phyloP scores from a whole-genome alignment of 2,797 vertebrate genomes.

The Discoglossus pictus region DNA sequence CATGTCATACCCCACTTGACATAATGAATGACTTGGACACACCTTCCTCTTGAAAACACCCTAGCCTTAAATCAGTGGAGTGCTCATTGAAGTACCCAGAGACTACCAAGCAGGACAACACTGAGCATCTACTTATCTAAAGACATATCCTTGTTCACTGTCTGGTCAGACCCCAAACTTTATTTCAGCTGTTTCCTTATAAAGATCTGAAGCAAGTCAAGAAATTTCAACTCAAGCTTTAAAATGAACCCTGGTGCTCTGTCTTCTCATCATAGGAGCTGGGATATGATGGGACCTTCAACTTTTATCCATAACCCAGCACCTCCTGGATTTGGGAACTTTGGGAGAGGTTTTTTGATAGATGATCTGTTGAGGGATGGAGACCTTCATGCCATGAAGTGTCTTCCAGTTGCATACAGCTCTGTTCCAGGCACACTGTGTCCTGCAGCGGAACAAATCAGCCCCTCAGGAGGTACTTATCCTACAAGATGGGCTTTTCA shows the following conservation, averaged over 20 bases:
- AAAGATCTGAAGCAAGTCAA: background rate
- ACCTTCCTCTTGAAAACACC: conserved; percentile 82
- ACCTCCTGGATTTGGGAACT: conserved; percentile 77
- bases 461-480: conserved; percentile 61
- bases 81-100: conserved; percentile 68
- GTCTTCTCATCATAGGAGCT: conserved; percentile 55
- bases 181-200: background rate
- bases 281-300: conserved; percentile 76
- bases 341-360: conserved; percentile 92
- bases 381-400: conserved; percentile 45
- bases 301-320: conserved; percentile 67
- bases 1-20: conserved; percentile 82
- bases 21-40: conserved; percentile 88
- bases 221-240: conserved; percentile 12
- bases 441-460: conserved; percentile 58
- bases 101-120: conserved; percentile 50
- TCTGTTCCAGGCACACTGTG: conserved; percentile 63
- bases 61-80: conserved; percentile 75
- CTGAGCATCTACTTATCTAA: background rate
- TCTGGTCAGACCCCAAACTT: background rate
- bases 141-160: background rate
- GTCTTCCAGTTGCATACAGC: conserved; percentile 54
- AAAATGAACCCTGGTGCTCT: conserved; percentile 60
- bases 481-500: conserved; percentile 74
- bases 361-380: conserved; percentile 81